Evolutionary conservation across 2,888 invertebrate species (phyloP), one percentile per base, ranked within the genome.

Genomic region (Hypomecis punctinalis): DNA sequence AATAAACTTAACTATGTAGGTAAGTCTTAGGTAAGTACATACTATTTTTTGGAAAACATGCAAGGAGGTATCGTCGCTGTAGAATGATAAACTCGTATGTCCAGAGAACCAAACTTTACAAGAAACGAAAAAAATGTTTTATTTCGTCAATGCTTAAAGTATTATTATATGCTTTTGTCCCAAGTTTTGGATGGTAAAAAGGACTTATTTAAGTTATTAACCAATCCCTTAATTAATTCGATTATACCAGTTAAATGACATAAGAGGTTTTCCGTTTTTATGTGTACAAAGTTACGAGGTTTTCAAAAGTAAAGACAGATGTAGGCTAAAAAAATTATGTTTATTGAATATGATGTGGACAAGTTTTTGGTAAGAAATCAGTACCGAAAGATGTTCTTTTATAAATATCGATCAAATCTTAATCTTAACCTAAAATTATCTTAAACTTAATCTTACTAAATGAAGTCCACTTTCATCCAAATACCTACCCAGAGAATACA

Each of bases 181-280:
- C 56, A 56, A 47, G 56, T 56, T 56, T 56, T 56, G 33, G 47
- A 56, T 47, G 56, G 56, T 56, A 47, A 56, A 56, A 47, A 56
- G 56, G 56, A 56, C 47, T 56, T 56, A 13, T 55, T 54, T 36
- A 55, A 36, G 47, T 56, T 56, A 55, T 13, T 55, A 55, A 55
- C 54, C 54, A 55, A 55, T 55, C 42, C 42, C 39, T 46, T 46
- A 23, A 11, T 46, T 46, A 46, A 7, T 46, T 13, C 7, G 23
- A 7, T 13, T 46, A 46, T 23, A 13, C 8, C 13, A 46, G 45
- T 23, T 23, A 10, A 33, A 35, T 33, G 6, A 9, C 11, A 35
- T 35, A 10, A 48, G 48, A 35, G 48, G 11, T 35, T 35, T 8
- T 48, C 33, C 35, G 11, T 48, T 48, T 23, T 46, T 46, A 9